phyloP scores from a whole-genome alignment of 2,113 vertebrate species.

The Micronycteris hirsuta region DNA sequence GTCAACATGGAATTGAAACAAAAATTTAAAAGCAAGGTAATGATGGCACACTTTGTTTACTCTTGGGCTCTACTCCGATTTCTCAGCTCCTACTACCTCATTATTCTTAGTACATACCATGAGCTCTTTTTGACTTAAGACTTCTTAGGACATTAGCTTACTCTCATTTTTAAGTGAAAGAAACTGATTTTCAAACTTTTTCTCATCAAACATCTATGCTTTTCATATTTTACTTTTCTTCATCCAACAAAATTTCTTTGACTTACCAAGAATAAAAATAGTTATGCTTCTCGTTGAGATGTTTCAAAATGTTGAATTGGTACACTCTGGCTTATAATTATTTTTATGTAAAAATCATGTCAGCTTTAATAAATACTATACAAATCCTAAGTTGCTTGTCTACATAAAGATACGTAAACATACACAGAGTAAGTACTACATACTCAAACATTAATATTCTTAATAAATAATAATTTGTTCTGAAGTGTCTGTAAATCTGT shows the following conservation, averaged over 20 bases:
- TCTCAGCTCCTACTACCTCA: neutral
- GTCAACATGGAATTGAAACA: neutral
- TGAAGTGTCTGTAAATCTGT: neutral
- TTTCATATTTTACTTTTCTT: neutral
- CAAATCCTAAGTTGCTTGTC: neutral
- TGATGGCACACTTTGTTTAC: neutral
- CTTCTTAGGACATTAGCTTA: neutral
- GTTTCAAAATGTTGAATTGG: neutral
- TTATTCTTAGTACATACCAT: neutral
- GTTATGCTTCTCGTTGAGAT: neutral
- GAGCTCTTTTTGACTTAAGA: neutral
- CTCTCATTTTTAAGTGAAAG: neutral
- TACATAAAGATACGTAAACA: neutral
- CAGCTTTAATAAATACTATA: neutral
- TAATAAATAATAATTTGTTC: neutral
- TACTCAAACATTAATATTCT: neutral
- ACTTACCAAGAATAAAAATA: neutral
- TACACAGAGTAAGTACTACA: neutral
- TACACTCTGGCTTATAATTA: neutral
- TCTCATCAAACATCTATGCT: neutral
- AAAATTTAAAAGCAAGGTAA: conserved; percentile 13
- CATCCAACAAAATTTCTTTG: neutral
- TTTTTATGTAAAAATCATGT: neutral
- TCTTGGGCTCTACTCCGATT: neutral
- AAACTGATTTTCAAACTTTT: neutral